Evolutionary conservation across 2,797 vertebrate genomes (phyloP), one percentile per base, ranked within the genome.

Genomic region (Parotocinclus haroldoi): DNA sequence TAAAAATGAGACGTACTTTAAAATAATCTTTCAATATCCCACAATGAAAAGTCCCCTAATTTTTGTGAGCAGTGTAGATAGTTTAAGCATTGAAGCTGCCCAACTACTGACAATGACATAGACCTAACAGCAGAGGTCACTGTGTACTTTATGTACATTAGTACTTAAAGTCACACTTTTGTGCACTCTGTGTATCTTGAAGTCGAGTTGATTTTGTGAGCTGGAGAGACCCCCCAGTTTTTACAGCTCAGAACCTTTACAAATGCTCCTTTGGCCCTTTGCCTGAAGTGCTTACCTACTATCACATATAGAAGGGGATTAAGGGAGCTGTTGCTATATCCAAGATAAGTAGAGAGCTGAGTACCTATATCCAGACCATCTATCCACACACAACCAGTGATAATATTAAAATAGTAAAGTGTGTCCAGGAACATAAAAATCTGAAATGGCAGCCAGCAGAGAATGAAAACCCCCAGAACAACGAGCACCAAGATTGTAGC

Each of bases 251-350:
- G 10, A 51, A 73, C 8, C 8, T 66, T 38, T 66, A 68, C 72
- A 66, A 81, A 92, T 55, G 92, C 83, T 69, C 91, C 88, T 13
- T 46, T 76, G 0, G 85, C 88, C 68, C 89, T 92, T 78, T 91
- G 92, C 67, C 88, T 89, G 76, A 96, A 96, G 64, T 90, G 89
- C 69, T 93, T 94, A 18, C 94, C 93, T 1, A 94, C 91, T 4
- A 96, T 89, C 58, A 94, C 92, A 0, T 95, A 96, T n/a, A 96
- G 77, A 68, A 96, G 78, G 0, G 94, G 93, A 80, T 95, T 96
- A 66, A 95, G 82, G 52, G 91, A 91, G 81, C 94, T 94, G 85
- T 96, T 95, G 79, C 90, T 92, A 7, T 88, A 95, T 63, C 86
- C 89, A 2, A 90, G 72, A 61, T 88, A 93, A 0, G 78, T 76